Percentiles rank a stretch among this genome's conserved stretches.
phyloP scores from a whole-genome alignment of 2,888 invertebrate genomes.

The Acleris laterana region DNA sequence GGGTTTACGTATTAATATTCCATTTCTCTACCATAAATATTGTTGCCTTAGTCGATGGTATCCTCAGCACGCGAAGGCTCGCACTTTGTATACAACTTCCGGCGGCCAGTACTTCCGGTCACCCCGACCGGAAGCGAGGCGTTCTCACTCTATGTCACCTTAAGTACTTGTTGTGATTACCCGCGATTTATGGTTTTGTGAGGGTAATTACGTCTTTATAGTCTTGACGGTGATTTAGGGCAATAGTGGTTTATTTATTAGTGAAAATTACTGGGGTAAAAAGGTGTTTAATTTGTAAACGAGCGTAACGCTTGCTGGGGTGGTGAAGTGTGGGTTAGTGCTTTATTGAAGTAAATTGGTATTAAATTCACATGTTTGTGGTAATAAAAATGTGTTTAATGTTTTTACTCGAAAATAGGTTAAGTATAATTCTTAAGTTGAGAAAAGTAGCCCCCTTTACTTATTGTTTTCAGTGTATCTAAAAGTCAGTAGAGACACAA shows the following conservation, averaged over 20 bases:
- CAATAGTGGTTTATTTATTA: conserved; percentile 26
- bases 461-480: too few species aligned
- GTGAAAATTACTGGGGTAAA: conserved; percentile 28
- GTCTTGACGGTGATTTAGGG: conserved; percentile 30
- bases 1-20: conserved; percentile 34
- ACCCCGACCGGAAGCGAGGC: conserved; percentile 33
- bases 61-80: conserved; percentile 35
- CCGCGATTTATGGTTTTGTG: conserved; percentile 25
- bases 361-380: too few species aligned
- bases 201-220: conserved; percentile 36
- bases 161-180: conserved; percentile 37
- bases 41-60: conserved; percentile 17
- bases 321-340: not conserved
- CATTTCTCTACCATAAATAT: conserved; percentile 28
- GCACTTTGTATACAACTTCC: conserved; percentile 38
- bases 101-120: conserved; percentile 32
- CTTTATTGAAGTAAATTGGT: too few species aligned
- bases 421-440: too few species aligned
- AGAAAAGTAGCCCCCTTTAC: too few species aligned
- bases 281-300: conserved; percentile 10
- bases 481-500: too few species aligned
- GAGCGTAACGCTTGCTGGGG: not conserved
- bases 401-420: too few species aligned
- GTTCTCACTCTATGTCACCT: conserved; percentile 38
- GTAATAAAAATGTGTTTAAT: too few species aligned